A percentile compares a stretch with the other conserved stretches of the same genome.
phyloP scores from a whole-genome alignment of 2,888 invertebrate genomes.

The Pseudoips prasinana region DNA sequence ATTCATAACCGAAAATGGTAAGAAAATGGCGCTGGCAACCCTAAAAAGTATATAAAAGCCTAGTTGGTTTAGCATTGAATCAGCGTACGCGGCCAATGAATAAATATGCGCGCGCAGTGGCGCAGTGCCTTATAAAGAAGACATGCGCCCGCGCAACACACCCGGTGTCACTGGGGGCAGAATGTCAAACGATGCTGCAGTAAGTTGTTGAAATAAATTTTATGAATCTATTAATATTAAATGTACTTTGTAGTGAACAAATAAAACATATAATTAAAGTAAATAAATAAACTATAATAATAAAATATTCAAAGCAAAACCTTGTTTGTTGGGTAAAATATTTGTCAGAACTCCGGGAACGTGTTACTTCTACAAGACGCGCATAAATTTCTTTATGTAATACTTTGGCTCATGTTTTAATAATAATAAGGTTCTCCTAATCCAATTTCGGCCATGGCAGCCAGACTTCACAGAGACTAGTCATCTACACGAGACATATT shows the following conservation, averaged over 20 bases:
- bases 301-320: no score
- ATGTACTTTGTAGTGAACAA: conserved; percentile 8
- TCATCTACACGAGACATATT: no score
- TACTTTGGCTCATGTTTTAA: no score
- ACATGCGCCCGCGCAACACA: conserved; percentile 44
- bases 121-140: conserved; percentile 57
- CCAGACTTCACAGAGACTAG: no score
- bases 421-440: no score
- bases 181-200: conserved; percentile 37
- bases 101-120: conserved; percentile 56
- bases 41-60: conserved; percentile 46
- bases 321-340: no score
- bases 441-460: no score
- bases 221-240: not conserved
- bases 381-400: no score
- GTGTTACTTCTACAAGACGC: no score
- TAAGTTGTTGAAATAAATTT: conserved; percentile 4
- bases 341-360: no score
- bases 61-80: conserved; percentile 51
- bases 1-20: conserved; percentile 36
- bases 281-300: no score
- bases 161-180: conserved; percentile 45
- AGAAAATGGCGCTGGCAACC: conserved; percentile 33
- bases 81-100: conserved; percentile 53
- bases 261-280: no score